phyloP scores from a whole-genome alignment of 2,113 vertebrate genomes.

The Uria lomvia region DNA sequence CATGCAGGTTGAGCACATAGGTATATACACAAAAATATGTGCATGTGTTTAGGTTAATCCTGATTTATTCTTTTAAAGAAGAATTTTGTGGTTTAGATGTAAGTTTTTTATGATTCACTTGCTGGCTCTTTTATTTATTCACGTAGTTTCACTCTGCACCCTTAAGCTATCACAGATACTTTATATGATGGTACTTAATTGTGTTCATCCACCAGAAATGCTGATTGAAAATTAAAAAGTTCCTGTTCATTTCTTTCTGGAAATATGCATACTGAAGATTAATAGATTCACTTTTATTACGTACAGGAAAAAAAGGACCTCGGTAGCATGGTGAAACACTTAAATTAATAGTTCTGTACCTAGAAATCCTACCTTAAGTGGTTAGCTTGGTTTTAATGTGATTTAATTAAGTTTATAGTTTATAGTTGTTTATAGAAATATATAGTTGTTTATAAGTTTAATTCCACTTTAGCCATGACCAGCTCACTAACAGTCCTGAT shows the following conservation, averaged over 20 bases:
- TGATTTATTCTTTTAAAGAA: not conserved
- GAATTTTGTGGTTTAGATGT: not conserved
- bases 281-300: constrained; percentile 2
- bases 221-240: constrained; percentile 48
- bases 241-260: constrained; percentile 29
- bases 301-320: not conserved
- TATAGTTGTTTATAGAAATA: too few species aligned
- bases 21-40: not conserved
- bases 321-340: not conserved
- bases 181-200: constrained; percentile 14
- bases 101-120: constrained; percentile 10
- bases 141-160: not conserved
- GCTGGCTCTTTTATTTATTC: not conserved
- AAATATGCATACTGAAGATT: not conserved
- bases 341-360: not conserved
- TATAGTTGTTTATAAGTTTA: too few species aligned
- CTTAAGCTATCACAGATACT: constrained; percentile 28
- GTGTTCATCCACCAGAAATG: constrained; percentile 43
- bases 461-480: not conserved
- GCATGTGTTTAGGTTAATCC: not conserved
- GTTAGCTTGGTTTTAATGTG: not conserved
- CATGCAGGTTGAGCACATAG: not conserved
- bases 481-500: not conserved
- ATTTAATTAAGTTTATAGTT: too few species aligned
- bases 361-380: not conserved